Conservation (phyloP, 1,140 invertebrate genomes). For the Ganaspis sp. region DNA sequence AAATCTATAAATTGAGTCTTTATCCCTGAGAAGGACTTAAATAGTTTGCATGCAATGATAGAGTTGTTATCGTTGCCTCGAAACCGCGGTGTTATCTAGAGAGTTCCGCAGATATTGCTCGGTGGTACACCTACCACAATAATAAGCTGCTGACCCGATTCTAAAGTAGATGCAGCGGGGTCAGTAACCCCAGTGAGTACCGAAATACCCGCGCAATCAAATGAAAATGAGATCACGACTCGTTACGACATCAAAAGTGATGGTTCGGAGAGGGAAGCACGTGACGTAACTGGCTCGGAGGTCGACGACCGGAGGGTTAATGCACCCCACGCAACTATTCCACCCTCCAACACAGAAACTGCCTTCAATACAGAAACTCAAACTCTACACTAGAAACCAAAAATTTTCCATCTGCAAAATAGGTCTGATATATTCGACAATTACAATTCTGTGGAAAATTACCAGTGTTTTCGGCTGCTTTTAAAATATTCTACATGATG, state of each 20-base stretch:
- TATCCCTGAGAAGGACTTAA: background rate
- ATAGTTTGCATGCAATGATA: background rate
- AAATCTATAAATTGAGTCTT: background rate
- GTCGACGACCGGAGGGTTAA: conserved; percentile 73
- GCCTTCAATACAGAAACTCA: conserved; percentile 39
- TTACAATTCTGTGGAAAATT: no score
- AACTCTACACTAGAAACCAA: background rate
- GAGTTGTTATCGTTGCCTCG: background rate
- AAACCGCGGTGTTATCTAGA: conserved; percentile 62
- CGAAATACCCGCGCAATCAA: conserved; percentile 76
- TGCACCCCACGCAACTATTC: conserved; percentile 68
- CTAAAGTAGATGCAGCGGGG: conserved; percentile 73
- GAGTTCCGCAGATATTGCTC: conserved; percentile 58
- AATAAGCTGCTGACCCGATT: conserved; percentile 75
- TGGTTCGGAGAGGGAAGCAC: conserved; percentile 52
- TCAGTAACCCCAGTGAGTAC: conserved; percentile 72
- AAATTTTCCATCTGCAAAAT: conserved; percentile 6
- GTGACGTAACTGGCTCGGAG: conserved; percentile 73
- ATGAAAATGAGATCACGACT: conserved; percentile 77
- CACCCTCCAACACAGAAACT: conserved; percentile 62
- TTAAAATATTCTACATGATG: no score
- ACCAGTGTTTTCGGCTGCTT: no score
- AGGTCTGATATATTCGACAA: no score
- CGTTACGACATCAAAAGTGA: conserved; percentile 77
- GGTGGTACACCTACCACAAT: conserved; percentile 73